phyloP scores from a whole-genome alignment of 2,888 invertebrate genomes.

The Chaitophorus viminalis region DNA sequence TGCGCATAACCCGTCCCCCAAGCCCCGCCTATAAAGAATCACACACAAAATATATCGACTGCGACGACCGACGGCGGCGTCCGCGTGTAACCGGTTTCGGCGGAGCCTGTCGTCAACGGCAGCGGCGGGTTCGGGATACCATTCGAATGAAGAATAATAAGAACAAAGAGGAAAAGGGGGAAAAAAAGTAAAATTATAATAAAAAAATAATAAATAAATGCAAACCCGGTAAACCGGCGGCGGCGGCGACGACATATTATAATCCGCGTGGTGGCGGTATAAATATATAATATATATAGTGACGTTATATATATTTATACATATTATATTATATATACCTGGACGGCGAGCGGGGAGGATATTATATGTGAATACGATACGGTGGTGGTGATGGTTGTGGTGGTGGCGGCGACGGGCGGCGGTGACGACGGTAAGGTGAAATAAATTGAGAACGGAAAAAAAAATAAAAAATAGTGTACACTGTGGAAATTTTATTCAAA shows the following conservation, averaged over 20 bases:
- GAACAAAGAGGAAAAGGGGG: not conserved
- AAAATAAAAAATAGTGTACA: conserved; percentile 15
- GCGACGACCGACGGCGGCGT: conserved; percentile 1
- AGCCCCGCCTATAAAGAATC: conserved; percentile 51
- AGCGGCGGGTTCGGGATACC: conserved; percentile 19
- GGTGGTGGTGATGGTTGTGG: not conserved
- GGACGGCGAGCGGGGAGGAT: not conserved
- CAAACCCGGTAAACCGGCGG: conserved; percentile 13
- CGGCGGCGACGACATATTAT: not conserved
- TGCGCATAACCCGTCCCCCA: conserved; percentile 60
- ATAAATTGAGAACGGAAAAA: conserved; percentile 48
- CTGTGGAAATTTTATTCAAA: conserved; percentile 61
- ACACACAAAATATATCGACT: conserved; percentile 24
- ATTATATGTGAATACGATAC: not conserved
- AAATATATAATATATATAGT: no score
- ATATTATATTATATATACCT: no score
- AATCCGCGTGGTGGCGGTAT: conserved; percentile 7
- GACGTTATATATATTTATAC: no score
- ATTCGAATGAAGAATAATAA: not conserved
- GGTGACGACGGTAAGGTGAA: conserved; percentile 40
- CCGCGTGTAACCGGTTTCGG: conserved; percentile 54
- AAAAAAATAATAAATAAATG: conserved; percentile 40
- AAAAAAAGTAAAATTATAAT: conserved; percentile 1
- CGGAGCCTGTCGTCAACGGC: conserved; percentile 48
- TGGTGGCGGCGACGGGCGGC: not conserved